These are phyloP conservation scores for Prosopocoilus inquinatus DNA, from an alignment of 2,888 invertebrate species.

Conservation along the genomic window DNA sequence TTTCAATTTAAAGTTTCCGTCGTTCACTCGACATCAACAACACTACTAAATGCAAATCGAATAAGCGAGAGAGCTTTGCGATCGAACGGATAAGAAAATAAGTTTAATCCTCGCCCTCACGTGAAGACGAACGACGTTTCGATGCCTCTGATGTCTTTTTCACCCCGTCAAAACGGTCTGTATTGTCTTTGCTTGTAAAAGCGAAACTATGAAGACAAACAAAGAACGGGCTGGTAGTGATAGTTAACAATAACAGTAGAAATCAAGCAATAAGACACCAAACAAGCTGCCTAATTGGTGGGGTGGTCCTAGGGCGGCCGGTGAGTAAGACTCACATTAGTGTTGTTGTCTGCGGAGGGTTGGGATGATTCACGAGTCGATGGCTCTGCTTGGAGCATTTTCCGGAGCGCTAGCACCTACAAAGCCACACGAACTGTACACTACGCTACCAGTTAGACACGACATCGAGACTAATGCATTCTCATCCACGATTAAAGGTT, in stretches of 20 bases:
- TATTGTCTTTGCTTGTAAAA: not conserved
- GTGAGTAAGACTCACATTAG: constrained; percentile 42
- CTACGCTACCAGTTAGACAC: constrained; percentile 26
- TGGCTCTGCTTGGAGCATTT: constrained; percentile 46
- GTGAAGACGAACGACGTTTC: not conserved
- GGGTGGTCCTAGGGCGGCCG: constrained; percentile 14
- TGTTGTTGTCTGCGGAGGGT: constrained; percentile 28
- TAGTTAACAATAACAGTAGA: constrained; percentile 7
- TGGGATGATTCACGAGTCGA: constrained; percentile 32
- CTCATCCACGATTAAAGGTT: constrained; percentile 3
- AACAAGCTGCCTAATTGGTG: constrained; percentile 13
- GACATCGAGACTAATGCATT: constrained; percentile 17
- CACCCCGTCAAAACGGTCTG: not conserved
- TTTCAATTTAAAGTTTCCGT: too few relatives aligned
- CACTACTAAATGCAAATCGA: too few relatives aligned
- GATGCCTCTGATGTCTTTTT: not conserved
- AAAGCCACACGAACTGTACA: constrained; percentile 42
- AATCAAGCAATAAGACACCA: constrained; percentile 14
- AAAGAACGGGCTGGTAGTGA: not conserved
- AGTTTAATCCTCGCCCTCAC: too few relatives aligned
- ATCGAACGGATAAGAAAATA: too few relatives aligned
- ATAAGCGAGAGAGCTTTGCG: too few relatives aligned
- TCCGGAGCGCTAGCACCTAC: constrained; percentile 49
- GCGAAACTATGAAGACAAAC: not conserved
- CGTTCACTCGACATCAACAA: too few relatives aligned